These are phyloP conservation scores for Trinectes maculatus DNA, from an alignment of 2,113 vertebrate species.

Conservation along the genomic window DNA sequence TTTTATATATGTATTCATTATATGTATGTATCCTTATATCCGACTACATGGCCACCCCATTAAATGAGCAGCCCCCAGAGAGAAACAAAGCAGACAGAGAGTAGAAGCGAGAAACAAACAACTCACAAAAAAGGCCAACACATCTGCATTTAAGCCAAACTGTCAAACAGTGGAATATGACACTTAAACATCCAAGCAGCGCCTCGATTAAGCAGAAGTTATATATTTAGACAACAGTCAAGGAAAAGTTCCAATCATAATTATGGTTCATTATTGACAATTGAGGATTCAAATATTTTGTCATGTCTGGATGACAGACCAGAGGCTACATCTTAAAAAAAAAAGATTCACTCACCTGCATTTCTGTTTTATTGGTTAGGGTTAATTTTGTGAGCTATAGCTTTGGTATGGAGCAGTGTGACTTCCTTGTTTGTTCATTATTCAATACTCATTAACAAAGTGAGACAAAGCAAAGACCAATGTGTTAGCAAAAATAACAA, in stretches of 20 bases:
- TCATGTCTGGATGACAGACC: slow-evolving; percentile 1
- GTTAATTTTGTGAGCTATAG: slow-evolving; percentile 68
- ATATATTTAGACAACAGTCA: neutral
- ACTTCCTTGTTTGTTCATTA: slow-evolving; percentile 63
- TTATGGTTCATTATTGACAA: slow-evolving; percentile 1
- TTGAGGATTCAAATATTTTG: slow-evolving; percentile 7
- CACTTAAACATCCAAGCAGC: slow-evolving; percentile 6
- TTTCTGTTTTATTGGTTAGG: slow-evolving; percentile 61
- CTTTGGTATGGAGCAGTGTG: slow-evolving; percentile 67
- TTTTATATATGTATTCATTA: neutral
- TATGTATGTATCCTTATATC: slow-evolving; percentile 19
- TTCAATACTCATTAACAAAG: slow-evolving; percentile 35
- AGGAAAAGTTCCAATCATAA: slow-evolving; percentile 18
- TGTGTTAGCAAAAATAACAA: slow-evolving; percentile 42
- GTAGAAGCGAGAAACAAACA: slow-evolving; percentile 45
- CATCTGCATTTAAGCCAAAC: slow-evolving; percentile 62
- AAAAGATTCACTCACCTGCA: slow-evolving; percentile 74
- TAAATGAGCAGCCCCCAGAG: slow-evolving; percentile 32
- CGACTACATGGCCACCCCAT: slow-evolving; percentile 43
- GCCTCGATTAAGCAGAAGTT: slow-evolving; percentile 9
- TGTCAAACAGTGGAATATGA: slow-evolving; percentile 11
- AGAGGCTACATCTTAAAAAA: slow-evolving; percentile 19
- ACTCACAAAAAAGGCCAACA: slow-evolving; percentile 67
- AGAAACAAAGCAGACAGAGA: slow-evolving; percentile 47
- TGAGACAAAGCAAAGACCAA: slow-evolving; percentile 51